Base-by-base conservation (phyloP, 2,797 vertebrate species). In the Gallinago solitaria region DNA sequence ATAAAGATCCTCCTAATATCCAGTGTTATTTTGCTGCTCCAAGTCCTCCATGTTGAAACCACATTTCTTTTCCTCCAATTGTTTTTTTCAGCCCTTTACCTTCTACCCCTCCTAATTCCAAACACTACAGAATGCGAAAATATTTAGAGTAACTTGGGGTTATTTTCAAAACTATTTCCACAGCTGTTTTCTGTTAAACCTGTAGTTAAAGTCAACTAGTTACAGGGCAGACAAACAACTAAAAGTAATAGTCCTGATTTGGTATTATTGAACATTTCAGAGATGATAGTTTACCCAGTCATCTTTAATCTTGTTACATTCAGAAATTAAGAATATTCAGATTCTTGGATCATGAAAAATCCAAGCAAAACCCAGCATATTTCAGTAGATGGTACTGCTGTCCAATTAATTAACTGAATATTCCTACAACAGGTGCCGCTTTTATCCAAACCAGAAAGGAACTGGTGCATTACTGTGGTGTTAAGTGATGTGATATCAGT, bases 401-500 rank as follows among this genome's bases (percentile, higher is more conserved):
- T 47, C 51, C 80, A 83, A 80, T 80, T 89, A 75, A 71, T 59
- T 83, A 83, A 63, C 25, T 24, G 24, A 47, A 16, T 53, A 73
- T 24, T 35, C 53, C 86, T 76, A 24, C 61, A 76, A 88, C 23
- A 30, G 53, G 73, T 68, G 20, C 9, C 47, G 56, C 30, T 30
- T 69, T 37, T 21, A 51, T 39, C 50, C 87, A 41, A 30, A 81
- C 18, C 60, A 67, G 76, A 43, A 74, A 82, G 51, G 69, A 73
- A 41, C 16, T 19, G 1, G 48, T 73, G 54, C 11, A 3, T 14
- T 78, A 33, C 30, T 48, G 67, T 17, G 41, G 51, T 27, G 10
- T 73, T 86, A 95, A 96, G 70, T 78, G 54, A 63, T 68, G 63
- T n/a, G 73, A 67, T 76, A 65, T 76, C 89, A 82, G 87, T 79